phyloP scores from a whole-genome alignment of 2,888 invertebrate genomes.

The Dinocampus coccinellae region DNA sequence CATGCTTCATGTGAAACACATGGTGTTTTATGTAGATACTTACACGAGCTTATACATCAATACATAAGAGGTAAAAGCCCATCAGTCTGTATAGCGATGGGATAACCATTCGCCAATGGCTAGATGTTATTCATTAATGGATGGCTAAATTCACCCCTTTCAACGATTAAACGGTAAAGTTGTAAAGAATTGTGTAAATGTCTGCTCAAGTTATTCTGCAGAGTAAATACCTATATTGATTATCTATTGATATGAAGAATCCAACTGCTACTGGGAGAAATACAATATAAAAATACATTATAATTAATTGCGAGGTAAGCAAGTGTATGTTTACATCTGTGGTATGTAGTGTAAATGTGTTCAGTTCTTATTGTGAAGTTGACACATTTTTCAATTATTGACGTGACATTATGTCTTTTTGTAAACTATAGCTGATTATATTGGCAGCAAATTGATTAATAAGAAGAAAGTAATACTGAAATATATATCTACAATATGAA shows the following conservation, averaged over 20 bases:
- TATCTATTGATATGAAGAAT: background rate
- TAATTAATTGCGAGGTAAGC: too few relatives aligned
- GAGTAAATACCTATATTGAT: background rate
- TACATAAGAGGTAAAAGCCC: background rate
- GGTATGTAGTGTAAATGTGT: too few relatives aligned
- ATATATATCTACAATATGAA: too few relatives aligned
- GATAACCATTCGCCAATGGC: slow-evolving; percentile 1
- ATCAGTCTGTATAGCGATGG: background rate
- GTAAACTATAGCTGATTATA: too few relatives aligned
- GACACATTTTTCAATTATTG: too few relatives aligned
- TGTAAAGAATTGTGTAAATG: background rate
- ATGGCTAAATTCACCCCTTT: background rate
- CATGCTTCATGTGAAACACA: slow-evolving; percentile 24
- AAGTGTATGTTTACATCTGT: too few relatives aligned
- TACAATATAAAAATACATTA: too few relatives aligned
- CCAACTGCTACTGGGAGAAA: background rate
- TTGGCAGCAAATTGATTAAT: too few relatives aligned
- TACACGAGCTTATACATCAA: background rate
- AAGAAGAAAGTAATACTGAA: too few relatives aligned
- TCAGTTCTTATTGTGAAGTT: too few relatives aligned
- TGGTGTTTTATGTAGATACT: slow-evolving; percentile 25
- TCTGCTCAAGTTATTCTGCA: background rate
- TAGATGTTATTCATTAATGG: background rate
- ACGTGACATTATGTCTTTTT: too few relatives aligned
- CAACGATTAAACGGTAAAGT: background rate